Conservation (phyloP, 2,797 vertebrate genomes). For the Petrocephalus sullivani region DNA sequence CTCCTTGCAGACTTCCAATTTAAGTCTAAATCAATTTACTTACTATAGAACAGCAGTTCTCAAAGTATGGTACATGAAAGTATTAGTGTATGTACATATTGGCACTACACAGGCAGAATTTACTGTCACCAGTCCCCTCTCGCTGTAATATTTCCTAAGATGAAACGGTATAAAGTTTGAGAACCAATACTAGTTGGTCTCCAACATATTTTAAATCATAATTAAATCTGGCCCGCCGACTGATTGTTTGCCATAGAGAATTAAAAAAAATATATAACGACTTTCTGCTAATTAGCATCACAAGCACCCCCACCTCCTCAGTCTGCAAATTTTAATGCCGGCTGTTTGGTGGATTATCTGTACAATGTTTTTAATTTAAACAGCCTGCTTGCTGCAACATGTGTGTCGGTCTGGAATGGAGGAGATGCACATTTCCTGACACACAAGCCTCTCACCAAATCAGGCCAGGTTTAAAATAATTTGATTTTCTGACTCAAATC, state of each 20-base stretch:
- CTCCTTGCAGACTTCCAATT: neutral
- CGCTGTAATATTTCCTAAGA: neutral
- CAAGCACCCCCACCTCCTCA: neutral
- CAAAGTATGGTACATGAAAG: neutral
- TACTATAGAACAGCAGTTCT: neutral
- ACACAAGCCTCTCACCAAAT: neutral
- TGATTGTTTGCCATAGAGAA: neutral
- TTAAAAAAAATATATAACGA: neutral
- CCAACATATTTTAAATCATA: neutral
- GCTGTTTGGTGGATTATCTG: neutral
- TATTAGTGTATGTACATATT: neutral
- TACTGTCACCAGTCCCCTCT: neutral
- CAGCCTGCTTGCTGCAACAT: neutral
- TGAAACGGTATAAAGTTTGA: neutral
- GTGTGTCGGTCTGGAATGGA: neutral
- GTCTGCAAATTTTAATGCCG: neutral
- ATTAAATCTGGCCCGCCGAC: neutral
- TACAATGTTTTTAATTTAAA: neutral
- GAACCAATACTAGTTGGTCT: neutral
- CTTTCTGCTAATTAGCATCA: neutral
- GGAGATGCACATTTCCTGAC: neutral
- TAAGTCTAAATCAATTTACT: neutral
- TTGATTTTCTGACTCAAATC: neutral
- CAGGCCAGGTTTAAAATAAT: neutral
- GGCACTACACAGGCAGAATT: neutral